These are phyloP conservation scores for Petrocephalus schoutedeni DNA, from an alignment of 2,797 vertebrate species.

Conservation along the genomic window DNA sequence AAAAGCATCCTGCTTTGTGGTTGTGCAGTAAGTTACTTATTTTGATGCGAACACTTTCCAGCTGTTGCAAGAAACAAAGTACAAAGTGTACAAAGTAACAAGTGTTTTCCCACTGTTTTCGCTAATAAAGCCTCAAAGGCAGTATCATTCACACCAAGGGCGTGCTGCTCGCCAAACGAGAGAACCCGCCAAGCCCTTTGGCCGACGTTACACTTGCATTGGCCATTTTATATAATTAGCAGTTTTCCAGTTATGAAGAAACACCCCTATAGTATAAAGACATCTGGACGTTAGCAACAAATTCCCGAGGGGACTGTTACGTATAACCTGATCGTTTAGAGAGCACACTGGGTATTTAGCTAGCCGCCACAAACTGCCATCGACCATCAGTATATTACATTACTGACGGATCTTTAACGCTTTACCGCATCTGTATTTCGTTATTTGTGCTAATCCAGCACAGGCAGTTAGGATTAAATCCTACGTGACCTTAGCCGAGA, in stretches of 20 bases:
- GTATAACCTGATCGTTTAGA: background rate
- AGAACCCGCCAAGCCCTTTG: background rate
- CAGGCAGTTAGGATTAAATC: background rate
- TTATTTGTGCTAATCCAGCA: background rate
- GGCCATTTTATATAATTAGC: background rate
- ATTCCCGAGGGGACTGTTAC: background rate
- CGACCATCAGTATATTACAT: background rate
- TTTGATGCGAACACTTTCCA: background rate
- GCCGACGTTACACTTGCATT: background rate
- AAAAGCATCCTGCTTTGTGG: background rate
- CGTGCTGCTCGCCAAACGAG: background rate
- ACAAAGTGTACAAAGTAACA: background rate
- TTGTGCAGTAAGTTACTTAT: background rate
- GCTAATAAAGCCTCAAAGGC: background rate
- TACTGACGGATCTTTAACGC: background rate
- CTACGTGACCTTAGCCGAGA: background rate
- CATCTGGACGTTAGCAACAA: background rate
- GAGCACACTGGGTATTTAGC: background rate
- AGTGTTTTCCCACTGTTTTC: background rate
- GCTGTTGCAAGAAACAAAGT: background rate
- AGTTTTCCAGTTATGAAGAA: background rate
- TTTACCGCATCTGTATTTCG: constrained; percentile 29
- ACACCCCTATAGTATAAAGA: background rate
- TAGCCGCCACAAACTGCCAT: background rate
- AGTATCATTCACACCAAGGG: background rate